Conservation (phyloP, 2,797 vertebrate species). For the Hippocampus kuda region DNA sequence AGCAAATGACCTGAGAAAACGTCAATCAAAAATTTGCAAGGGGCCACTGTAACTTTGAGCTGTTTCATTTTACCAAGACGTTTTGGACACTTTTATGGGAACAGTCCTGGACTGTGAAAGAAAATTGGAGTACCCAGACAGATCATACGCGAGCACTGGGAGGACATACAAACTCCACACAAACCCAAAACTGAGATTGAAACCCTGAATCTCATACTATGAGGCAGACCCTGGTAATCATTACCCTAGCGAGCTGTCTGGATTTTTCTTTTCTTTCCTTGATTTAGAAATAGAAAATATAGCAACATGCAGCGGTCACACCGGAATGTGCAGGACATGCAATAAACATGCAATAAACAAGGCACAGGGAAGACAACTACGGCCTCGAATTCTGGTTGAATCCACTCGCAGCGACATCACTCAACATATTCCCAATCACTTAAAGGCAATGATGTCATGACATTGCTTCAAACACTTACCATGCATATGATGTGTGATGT, state of each 20-base stretch:
- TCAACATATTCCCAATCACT: background rate
- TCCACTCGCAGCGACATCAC: background rate
- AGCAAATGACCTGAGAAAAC: background rate
- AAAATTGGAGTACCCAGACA: background rate
- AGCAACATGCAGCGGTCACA: too few relatives aligned
- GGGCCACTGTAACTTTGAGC: background rate
- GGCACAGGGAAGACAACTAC: background rate
- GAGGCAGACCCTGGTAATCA: too few relatives aligned
- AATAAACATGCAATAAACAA: too few relatives aligned
- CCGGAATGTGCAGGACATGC: too few relatives aligned
- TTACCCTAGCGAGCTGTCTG: too few relatives aligned
- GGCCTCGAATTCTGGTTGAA: background rate
- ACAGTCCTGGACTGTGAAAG: background rate
- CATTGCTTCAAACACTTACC: background rate
- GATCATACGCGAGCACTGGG: background rate
- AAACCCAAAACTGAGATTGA: background rate
- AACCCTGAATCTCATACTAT: too few relatives aligned
- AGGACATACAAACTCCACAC: background rate
- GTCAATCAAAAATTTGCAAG: background rate
- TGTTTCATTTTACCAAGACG: background rate
- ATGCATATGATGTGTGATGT: background rate
- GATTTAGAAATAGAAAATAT: too few relatives aligned
- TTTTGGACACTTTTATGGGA: background rate
- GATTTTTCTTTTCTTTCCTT: too few relatives aligned
- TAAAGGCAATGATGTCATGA: background rate